Evolutionary conservation across 2,113 vertebrate genomes (phyloP).

Genomic region (Ammodytes dubius): DNA sequence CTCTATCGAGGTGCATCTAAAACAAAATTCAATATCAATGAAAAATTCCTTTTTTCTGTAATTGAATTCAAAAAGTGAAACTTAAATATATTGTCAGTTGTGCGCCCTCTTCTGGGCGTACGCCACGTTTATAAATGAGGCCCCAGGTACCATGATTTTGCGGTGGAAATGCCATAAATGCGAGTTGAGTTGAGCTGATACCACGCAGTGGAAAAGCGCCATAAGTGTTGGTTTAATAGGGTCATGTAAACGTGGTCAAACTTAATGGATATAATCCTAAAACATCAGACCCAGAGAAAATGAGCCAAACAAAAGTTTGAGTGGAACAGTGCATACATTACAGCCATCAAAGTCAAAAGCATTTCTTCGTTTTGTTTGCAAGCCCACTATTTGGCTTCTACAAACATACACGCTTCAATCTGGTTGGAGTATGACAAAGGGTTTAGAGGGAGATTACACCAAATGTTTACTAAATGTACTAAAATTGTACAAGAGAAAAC

Average conservation of each 20-base stretch:
- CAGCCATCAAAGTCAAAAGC: not conserved
- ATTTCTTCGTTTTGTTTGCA: not conserved
- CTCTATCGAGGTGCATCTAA: too few species aligned
- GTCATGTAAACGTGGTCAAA: not conserved
- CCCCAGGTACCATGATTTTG: too few species aligned
- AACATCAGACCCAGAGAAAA: constrained; percentile 2
- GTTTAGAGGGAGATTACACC: not conserved
- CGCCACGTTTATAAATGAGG: too few species aligned
- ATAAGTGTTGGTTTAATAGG: too few species aligned
- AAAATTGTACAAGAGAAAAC: constrained; percentile 3
- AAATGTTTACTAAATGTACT: not conserved
- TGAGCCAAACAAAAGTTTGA: not conserved
- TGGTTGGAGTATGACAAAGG: not conserved
- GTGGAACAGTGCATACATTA: not conserved
- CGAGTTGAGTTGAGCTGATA: too few species aligned
- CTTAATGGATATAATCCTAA: not conserved
- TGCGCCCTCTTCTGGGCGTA: too few species aligned
- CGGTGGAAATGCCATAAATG: too few species aligned
- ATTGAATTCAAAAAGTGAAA: too few species aligned
- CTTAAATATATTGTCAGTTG: too few species aligned
- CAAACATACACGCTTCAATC: constrained; percentile 21
- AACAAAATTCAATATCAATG: too few species aligned
- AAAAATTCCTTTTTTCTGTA: too few species aligned
- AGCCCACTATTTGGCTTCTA: not conserved
- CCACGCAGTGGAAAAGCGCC: too few species aligned